Percentiles rank a stretch among this genome's conserved stretches.
Conservation (phyloP, 2,888 invertebrate genomes). For the Thera obeliscata region DNA sequence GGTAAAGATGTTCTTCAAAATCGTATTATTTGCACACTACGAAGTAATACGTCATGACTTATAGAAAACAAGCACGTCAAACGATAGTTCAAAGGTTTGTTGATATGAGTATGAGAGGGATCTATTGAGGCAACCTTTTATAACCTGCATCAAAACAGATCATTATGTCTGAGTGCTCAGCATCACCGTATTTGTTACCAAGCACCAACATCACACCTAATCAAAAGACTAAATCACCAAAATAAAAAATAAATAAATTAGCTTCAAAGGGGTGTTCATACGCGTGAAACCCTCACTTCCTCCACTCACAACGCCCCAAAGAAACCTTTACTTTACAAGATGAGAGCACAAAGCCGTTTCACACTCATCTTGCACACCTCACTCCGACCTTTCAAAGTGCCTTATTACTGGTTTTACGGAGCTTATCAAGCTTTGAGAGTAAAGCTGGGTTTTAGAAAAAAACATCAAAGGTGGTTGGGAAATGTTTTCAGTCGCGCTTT, state of each 20-base stretch:
- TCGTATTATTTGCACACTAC: no score
- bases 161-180: slow-evolving; percentile 1
- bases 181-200: not conserved
- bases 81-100: no score
- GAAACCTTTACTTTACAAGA: slow-evolving; percentile 60
- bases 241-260: slow-evolving; percentile 52
- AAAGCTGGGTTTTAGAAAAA: slow-evolving; percentile 68
- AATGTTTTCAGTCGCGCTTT: slow-evolving; percentile 82
- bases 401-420: slow-evolving; percentile 76
- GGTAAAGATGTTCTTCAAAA: no score
- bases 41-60: no score
- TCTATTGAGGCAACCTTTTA: not conserved
- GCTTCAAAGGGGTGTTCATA: slow-evolving; percentile 45
- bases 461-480: slow-evolving; percentile 77
- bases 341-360: slow-evolving; percentile 55
- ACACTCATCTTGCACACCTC: slow-evolving; percentile 68
- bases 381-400: slow-evolving; percentile 78
- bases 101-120: no score
- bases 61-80: no score
- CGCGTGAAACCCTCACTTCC: slow-evolving; percentile 39
- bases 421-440: slow-evolving; percentile 78
- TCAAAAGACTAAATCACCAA: slow-evolving; percentile 35
- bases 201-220: slow-evolving; percentile 29
- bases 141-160: not conserved
- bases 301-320: slow-evolving; percentile 50